These are phyloP conservation scores for Helicolenus hilgendorfi DNA, from an alignment of 2,797 vertebrate genomes.

Conservation along the genomic window DNA sequence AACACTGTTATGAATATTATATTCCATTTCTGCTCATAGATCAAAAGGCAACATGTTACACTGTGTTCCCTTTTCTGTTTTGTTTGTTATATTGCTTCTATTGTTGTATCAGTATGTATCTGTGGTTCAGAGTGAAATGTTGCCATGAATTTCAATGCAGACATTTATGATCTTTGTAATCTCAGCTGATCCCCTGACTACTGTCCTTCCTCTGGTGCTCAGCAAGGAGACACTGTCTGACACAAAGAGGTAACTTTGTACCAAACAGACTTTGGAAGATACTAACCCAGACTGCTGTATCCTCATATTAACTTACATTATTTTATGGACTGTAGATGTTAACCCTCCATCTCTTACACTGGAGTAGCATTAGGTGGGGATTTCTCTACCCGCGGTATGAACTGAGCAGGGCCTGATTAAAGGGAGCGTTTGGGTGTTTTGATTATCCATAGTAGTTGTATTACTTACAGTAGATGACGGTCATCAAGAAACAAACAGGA, in stretches of 20 bases:
- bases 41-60: too few relatives aligned
- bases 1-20: too few relatives aligned
- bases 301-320: neutral
- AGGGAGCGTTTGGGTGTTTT: too few relatives aligned
- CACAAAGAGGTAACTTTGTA: neutral
- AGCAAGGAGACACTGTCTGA: neutral
- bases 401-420: neutral
- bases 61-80: too few relatives aligned
- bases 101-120: too few relatives aligned
- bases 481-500: too few relatives aligned
- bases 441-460: too few relatives aligned
- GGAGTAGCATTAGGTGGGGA: neutral
- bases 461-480: too few relatives aligned
- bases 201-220: neutral
- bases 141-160: neutral
- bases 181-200: neutral
- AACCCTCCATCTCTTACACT: neutral
- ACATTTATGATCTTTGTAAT: neutral
- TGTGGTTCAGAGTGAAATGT: neutral
- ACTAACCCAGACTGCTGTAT: neutral
- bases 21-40: too few relatives aligned
- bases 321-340: neutral
- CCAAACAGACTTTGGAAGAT: neutral
- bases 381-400: neutral
- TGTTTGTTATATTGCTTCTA: too few relatives aligned